Evolutionary conservation across 2,888 invertebrate genomes (phyloP), one percentile per base, ranked within the genome.

Genomic region (Aplocera efformata): DNA sequence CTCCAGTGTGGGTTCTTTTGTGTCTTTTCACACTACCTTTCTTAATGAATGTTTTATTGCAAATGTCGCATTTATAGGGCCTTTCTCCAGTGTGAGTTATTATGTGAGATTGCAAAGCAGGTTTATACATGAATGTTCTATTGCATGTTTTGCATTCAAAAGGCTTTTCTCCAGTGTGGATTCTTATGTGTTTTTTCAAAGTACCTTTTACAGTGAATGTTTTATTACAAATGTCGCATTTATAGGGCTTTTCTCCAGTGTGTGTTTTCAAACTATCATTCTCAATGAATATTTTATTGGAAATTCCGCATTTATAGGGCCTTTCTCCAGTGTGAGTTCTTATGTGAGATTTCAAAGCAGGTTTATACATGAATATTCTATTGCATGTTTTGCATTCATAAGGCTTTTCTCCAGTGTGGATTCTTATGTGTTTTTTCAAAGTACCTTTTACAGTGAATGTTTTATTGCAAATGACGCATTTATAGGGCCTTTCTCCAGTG

Each of bases 81-180:
- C 10, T 29, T 23, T 36, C 36, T 8, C 36, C 36, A 1, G 36
- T 36, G 10, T 36, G 36, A n/a, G 30, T 30, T 24, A 28, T 23
- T 29, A 35, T 28, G 9, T 35, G 35, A 4, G 10, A 6, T n/a
- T 6, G 28, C 4, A n/a, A n/a, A 35, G 7, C 3, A 9, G 13
- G 9, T 3, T 20, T n/a, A n/a, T n/a, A n/a, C n/a, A n/a, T n/a
- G n/a, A n/a, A n/a, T n/a, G n/a, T n/a, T n/a, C n/a, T n/a, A n/a
- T n/a, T n/a, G n/a, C n/a, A n/a, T n/a, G n/a, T n/a, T n/a, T n/a
- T n/a, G n/a, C n/a, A n/a, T n/a, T n/a, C n/a, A n/a, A n/a, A n/a
- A n/a, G n/a, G n/a, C n/a, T n/a, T n/a, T n/a, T n/a, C n/a, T n/a
- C n/a, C 28, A 7, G 8, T 27, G 9, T 35, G 35, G 5, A 11